Base-by-base conservation (phyloP, 2,113 vertebrate species). In the Thalassarche chlororhynchos region DNA sequence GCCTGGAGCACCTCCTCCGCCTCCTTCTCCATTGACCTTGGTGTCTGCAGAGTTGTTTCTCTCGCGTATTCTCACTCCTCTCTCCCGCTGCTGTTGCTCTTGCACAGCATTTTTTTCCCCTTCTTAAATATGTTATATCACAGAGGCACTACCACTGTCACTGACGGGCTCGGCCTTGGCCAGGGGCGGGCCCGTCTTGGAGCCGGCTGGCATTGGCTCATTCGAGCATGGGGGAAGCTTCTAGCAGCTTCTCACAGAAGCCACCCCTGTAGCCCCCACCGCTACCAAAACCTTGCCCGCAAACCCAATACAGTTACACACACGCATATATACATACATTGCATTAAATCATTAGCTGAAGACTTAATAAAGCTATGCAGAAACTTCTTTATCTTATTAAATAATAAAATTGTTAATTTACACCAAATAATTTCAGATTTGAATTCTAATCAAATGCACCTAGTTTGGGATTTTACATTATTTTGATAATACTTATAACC, bases 131-230 rank as follows among this genome's bases (percentile, higher is more conserved):
- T 19, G 3, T 36, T 68, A 2, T 68, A 2, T 38, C 23, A 5
- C 19, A n/a, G 58, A 78, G 26, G 42, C 1, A 6, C 49, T 25
- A 36, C 29, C 14, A 52, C 14, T 12, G 9, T 23, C 7, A 8
- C 34, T 12, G 38, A 54, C 21, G 20, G 47, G 21, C 58, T 61
- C 3, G 2, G 42, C 26, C 26, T 62, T 49, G 44, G 46, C 9
- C 26, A 65, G 34, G 3, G 5, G 34, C 1, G 1, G 21, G 29
- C 28, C 31, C 2, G 1, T 24, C 72, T n/a, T 77, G 52, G n/a
- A 25, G 23, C 23, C 7, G 4, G 23, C n/a, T 34, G 23, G 23
- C n/a, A 25, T 36, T 25, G 58, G n/a, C n/a, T 61, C 15, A 25
- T 6, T 36, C 6, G 1, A n/a, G 36, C 58, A 36, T 36, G 10